Conservation (phyloP, 1,140 invertebrate genomes). For the Drosophila aff. region DNA sequence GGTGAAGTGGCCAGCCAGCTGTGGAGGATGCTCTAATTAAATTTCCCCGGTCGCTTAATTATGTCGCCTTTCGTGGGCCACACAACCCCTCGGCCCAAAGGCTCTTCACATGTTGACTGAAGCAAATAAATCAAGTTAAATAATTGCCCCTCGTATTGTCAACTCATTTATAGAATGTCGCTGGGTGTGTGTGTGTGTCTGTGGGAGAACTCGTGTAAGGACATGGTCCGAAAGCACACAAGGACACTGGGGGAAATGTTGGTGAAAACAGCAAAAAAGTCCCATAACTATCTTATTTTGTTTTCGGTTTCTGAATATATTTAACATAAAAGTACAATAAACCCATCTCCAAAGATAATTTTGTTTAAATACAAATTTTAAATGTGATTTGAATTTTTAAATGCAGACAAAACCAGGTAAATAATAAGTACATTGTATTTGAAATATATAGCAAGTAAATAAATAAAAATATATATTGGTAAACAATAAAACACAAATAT, state of each 20-base stretch:
- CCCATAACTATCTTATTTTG: no score
- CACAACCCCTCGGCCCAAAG: not conserved
- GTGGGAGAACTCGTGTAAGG: not conserved
- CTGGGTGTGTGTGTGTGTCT: slow-evolving; percentile 10
- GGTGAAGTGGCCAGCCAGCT: slow-evolving; percentile 60
- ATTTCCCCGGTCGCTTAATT: slow-evolving; percentile 69
- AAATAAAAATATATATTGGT: not conserved
- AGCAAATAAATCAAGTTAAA: slow-evolving; percentile 81
- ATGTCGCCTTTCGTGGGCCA: slow-evolving; percentile 37
- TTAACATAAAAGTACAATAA: not conserved
- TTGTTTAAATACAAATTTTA: no score
- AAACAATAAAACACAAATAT: not conserved
- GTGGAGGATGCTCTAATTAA: slow-evolving; percentile 72
- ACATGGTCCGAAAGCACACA: not conserved
- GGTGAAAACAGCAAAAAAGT: no score
- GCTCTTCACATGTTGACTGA: slow-evolving; percentile 58
- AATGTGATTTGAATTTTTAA: not conserved
- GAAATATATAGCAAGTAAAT: not conserved
- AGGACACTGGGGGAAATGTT: not conserved
- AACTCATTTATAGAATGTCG: slow-evolving; percentile 26
- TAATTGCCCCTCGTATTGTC: slow-evolving; percentile 77
- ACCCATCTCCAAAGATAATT: no score
- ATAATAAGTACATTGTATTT: not conserved
- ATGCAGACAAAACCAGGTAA: no score
- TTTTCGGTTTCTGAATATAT: not conserved